phyloP scores from a whole-genome alignment of 1,140 invertebrate genomes.

The Drosophila nigromelanica region DNA sequence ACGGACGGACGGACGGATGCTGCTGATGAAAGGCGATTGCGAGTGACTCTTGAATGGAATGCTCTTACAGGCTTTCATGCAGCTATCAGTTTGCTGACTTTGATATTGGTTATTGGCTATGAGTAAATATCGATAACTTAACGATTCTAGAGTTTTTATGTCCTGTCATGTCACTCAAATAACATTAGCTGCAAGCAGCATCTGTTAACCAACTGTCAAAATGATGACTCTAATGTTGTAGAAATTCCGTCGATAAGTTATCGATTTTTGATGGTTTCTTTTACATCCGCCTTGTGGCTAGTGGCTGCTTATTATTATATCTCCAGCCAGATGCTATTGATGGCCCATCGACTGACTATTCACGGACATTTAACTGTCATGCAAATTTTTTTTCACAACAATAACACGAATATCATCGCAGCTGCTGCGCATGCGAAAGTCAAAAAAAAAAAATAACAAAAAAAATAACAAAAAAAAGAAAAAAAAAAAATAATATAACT shows the following conservation, averaged over 20 bases:
- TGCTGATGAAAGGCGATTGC: slow-evolving; percentile 9
- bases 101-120: no score
- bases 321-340: slow-evolving; percentile 23
- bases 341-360: slow-evolving; percentile 33
- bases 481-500: slow-evolving; percentile 30
- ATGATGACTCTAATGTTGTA: no score
- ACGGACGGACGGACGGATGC: background rate
- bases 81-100: no score
- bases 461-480: slow-evolving; percentile 14
- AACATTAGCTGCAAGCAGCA: no score
- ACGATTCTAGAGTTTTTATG: no score
- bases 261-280: slow-evolving; percentile 26
- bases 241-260: no score
- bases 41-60: no score
- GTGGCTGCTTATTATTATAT: slow-evolving; percentile 14
- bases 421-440: slow-evolving; percentile 28
- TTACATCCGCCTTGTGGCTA: slow-evolving; percentile 36
- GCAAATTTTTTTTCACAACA: slow-evolving; percentile 25
- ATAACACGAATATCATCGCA: background rate
- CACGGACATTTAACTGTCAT: slow-evolving; percentile 43
- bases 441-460: slow-evolving; percentile 22
- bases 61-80: no score
- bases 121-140: no score
- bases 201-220: no score
- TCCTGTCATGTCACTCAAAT: no score